phyloP scores from a whole-genome alignment of 2,113 vertebrate species.

The Grammomys dolichurus region DNA sequence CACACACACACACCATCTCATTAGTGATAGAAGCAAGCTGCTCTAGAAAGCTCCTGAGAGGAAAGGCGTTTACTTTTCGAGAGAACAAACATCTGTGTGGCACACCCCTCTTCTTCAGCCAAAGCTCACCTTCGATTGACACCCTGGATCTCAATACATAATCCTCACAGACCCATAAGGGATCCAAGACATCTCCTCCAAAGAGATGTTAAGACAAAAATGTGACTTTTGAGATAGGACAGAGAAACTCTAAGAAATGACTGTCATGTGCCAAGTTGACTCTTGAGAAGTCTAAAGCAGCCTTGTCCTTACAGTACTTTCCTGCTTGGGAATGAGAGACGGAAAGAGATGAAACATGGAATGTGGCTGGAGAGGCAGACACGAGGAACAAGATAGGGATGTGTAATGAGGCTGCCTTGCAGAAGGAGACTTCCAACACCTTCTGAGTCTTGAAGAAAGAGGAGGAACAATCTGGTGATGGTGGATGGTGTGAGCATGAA shows the following conservation, averaged over 20 bases:
- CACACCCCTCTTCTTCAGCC: background rate
- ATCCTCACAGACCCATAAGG: background rate
- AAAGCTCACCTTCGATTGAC: background rate
- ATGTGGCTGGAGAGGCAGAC: background rate
- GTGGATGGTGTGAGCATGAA: background rate
- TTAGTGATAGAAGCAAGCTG: background rate
- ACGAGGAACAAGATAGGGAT: background rate
- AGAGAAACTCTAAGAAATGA: conserved; percentile 6
- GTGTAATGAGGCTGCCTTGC: background rate
- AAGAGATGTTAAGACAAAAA: background rate
- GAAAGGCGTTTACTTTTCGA: background rate
- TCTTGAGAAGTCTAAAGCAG: background rate
- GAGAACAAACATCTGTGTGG: background rate
- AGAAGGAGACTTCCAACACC: background rate
- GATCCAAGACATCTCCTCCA: background rate
- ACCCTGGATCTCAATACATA: background rate
- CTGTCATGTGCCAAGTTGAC: background rate
- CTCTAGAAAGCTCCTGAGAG: background rate
- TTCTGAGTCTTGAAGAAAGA: background rate
- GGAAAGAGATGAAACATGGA: background rate
- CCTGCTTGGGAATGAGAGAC: background rate
- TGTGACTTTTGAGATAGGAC: background rate
- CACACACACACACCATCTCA: background rate
- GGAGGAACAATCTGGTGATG: background rate
- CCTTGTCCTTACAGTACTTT: background rate